Evolutionary conservation across 2,113 vertebrate genomes (phyloP), one percentile per base, ranked within the genome.

Genomic region (Alligator mississippiensis): DNA sequence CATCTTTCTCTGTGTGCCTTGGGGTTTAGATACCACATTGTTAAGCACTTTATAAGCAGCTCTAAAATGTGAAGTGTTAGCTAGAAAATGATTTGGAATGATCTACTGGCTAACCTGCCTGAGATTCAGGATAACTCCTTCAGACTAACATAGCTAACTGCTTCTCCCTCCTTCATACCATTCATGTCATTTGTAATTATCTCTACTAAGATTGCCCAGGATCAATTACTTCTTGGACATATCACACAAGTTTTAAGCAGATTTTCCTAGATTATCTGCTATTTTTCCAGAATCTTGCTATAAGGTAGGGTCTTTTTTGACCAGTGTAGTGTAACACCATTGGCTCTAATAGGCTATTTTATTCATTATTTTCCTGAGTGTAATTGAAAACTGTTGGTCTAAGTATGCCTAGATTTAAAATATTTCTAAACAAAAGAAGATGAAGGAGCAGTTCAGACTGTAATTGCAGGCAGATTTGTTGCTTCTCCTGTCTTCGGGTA

Each of bases 21-120:
- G 9, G 2, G 47, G 1, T 1, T 2, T 38, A 80, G 84, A 62
- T 90, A 38, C 70, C 30, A 27, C 9, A 57, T 5, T 64, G 15
- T 28, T 16, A 3, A 9, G 24, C 82, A 59, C 70, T 34, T 78
- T 1, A 0, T 1, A 0, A 17, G 11, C 10, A 14, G 25, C 21
- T 80, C 15, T 18, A 70, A 70, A 70, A 47, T 47, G 47, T 47
- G 18, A 38, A 22, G 30, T 19, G 11, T 17, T 12, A 34, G 22
- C 19, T 38, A 22, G 11, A 8, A 68, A 38, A 17, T 7, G n/a
- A 24, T 9, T 59, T 11, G 58, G 22, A 8, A 2, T 66, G 57
- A 21, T 30, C 11, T 30, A 30, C 5, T 68, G 5, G 30, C 21
- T 70, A 70, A 19, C 68, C n/a, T 34, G 9, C 47, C 47, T 70